phyloP scores from a whole-genome alignment of 2,888 invertebrate species.

The Salticus scenicus region DNA sequence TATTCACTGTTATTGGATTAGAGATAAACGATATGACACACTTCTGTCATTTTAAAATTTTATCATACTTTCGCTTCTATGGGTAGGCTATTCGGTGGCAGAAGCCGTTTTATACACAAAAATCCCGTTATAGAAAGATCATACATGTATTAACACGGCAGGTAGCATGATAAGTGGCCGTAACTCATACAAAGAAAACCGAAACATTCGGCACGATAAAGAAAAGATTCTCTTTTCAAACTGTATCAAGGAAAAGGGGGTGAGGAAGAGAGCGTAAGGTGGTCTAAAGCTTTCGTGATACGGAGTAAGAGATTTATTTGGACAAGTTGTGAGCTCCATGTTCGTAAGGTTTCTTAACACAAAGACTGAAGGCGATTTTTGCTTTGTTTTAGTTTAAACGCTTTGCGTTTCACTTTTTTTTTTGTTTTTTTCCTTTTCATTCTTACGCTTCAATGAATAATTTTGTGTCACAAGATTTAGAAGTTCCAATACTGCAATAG shows the following conservation, averaged over 20 bases:
- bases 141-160: slow-evolving; percentile 56
- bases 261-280: not conserved
- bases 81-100: not conserved
- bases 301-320: not conserved
- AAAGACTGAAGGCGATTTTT: too few species aligned
- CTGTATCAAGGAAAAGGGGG: not conserved
- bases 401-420: too few species aligned
- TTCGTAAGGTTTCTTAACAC: not conserved
- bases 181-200: slow-evolving; percentile 52
- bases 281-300: slow-evolving; percentile 38
- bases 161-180: slow-evolving; percentile 41
- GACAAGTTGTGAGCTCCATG: not conserved
- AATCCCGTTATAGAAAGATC: slow-evolving; percentile 25
- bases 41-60: too few species aligned
- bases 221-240: slow-evolving; percentile 47
- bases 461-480: too few species aligned
- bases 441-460: too few species aligned
- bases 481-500: too few species aligned
- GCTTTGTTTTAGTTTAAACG: too few species aligned
- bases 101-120: not conserved
- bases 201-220: slow-evolving; percentile 43
- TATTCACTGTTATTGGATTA: too few species aligned
- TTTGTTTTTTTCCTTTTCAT: too few species aligned
- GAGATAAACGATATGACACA: too few species aligned
- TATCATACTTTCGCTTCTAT: too few species aligned